Evolutionary conservation across 1,140 invertebrate species (phyloP), one percentile per base, ranked within the genome.

Genomic region (Hyles vespertilio): DNA sequence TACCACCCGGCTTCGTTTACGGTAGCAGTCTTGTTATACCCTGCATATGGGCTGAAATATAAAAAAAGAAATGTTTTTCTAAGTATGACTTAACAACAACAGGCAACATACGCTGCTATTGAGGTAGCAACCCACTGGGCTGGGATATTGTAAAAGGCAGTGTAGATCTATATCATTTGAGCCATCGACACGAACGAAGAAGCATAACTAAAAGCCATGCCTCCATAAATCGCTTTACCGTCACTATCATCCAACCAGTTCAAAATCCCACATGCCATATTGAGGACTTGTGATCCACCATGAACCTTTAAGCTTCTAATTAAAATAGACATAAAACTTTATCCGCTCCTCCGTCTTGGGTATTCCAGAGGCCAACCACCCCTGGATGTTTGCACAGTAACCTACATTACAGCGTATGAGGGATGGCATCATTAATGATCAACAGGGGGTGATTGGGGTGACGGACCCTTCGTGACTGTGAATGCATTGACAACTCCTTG

Each of bases 391-490:
- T 87, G 71, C 84, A 84, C 82, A 87, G 84, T 87, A 85, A 87
- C 84, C 84, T 83, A 87, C 82, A 87, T 87, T 77, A 77, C 71
- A 62, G 61, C 67, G 71, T 63, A 77, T 79, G 70, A 85, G 84
- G 81, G 82, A 87, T 79, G 73, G 74, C 69, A 81, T 84, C 84
- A 84, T 85, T 87, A 85, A 85, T 78, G 82, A 78, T 81, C 70
- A 62, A 67, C 64, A 61, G 52, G 64, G 74, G 79, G 78, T 75
- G 74, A 77, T 77, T 77, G 71, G 75, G 81, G 81, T 36, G 77
- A 69, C 64, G 61, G 56, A 81, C 81, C 81, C 82, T 84, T 61
- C 79, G 81, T 87, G 79, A 77, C 84, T 84, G 11, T 77, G 79
- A 84, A 84, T 81, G 74, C 75, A 81, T 84, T 81, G 76, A 59